These are phyloP conservation scores for Oplegnathus fasciatus DNA, from an alignment of 2,113 vertebrate genomes.

Conservation along the genomic window DNA sequence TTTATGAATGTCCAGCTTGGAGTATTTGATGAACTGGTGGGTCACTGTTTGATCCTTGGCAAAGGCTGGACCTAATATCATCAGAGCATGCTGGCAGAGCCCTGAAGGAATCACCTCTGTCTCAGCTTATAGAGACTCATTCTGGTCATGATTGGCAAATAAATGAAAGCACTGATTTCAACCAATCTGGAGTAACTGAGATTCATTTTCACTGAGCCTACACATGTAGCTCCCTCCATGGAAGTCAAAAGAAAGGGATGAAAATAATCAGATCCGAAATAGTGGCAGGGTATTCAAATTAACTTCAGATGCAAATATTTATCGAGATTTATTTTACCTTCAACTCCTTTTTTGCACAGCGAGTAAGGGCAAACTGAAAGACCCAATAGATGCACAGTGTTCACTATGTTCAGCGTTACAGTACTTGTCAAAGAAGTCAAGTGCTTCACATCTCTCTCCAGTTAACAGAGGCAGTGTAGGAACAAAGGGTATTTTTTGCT, in stretches of 20 bases:
- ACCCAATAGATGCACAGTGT: background rate
- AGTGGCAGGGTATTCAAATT: background rate
- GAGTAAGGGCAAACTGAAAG: background rate
- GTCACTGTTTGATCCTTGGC: conserved; percentile 80
- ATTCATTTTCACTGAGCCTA: conserved; percentile 5
- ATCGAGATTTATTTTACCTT: background rate
- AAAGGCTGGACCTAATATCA: conserved; percentile 74
- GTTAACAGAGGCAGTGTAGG: background rate
- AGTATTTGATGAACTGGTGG: conserved; percentile 83
- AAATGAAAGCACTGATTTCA: conserved; percentile 56
- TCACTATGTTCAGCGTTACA: background rate
- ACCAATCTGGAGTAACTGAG: background rate
- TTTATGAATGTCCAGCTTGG: conserved; percentile 83
- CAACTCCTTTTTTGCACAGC: background rate
- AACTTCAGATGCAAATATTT: background rate
- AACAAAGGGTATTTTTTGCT: conserved; percentile 5
- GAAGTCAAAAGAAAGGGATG: background rate
- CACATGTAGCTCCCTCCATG: background rate
- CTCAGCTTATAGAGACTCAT: conserved; percentile 18
- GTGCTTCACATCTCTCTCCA: background rate
- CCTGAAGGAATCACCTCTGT: conserved; percentile 57
- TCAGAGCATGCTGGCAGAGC: conserved; percentile 53
- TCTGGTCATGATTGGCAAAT: conserved; percentile 46
- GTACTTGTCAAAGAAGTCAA: background rate
- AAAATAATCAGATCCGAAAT: background rate